Evolutionary conservation across 2,888 invertebrate species (phyloP).

Genomic region (Cantharis lateralis): DNA sequence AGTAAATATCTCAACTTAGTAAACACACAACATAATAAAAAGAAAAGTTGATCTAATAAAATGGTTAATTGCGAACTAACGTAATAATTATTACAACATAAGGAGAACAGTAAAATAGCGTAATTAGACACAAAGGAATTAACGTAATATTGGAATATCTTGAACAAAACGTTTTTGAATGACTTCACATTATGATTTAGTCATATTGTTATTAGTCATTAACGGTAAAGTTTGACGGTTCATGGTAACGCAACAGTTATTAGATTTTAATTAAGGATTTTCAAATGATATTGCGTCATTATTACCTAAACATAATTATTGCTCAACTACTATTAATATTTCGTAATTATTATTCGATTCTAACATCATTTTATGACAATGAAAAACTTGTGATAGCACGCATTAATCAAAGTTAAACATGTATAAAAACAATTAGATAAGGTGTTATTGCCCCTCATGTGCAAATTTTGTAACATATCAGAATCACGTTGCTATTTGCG

Average conservation of each 20-base stretch:
- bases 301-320: conserved; percentile 9
- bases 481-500: conserved; percentile 11
- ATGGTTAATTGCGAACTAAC: not conserved
- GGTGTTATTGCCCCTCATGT: conserved; percentile 13
- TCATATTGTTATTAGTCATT: conserved; percentile 33
- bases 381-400: not conserved
- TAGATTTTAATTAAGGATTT: conserved; percentile 35
- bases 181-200: conserved; percentile 31
- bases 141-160: conserved; percentile 13
- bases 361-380: not conserved
- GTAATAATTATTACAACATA: conserved; percentile 4
- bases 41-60: not conserved
- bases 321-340: conserved; percentile 16
- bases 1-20: conserved; percentile 12
- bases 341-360: conserved; percentile 5
- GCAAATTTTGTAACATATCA: not conserved
- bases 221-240: conserved; percentile 35
- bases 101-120: conserved; percentile 5
- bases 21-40: not conserved
- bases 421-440: conserved; percentile 7
- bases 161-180: conserved; percentile 15
- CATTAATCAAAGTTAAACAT: not conserved
- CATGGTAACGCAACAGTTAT: conserved; percentile 36
- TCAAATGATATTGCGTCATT: conserved; percentile 36
- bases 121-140: conserved; percentile 13